Evolutionary conservation across 2,888 invertebrate species (phyloP).

Genomic region (Stenodera caucasica): DNA sequence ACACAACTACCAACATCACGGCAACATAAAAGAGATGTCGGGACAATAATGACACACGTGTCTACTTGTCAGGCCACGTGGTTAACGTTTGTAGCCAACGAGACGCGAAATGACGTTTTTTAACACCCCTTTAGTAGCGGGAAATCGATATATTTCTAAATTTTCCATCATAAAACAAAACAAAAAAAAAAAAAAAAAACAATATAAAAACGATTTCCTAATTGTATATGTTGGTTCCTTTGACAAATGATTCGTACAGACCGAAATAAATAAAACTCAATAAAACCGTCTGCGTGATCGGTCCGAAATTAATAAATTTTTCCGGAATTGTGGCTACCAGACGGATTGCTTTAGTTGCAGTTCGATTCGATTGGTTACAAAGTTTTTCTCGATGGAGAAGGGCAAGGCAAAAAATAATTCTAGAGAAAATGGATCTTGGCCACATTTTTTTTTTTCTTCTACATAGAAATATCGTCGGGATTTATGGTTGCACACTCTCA

Average conservation of each 20-base stretch:
- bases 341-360: slow-evolving; percentile 29
- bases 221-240: not conserved
- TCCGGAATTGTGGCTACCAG: slow-evolving; percentile 28
- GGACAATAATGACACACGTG: slow-evolving; percentile 50
- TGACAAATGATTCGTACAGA: not conserved
- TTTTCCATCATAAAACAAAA: too few species aligned
- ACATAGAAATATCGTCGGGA: slow-evolving; percentile 31
- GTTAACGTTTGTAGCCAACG: slow-evolving; percentile 51
- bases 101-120: slow-evolving; percentile 56
- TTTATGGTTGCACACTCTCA: slow-evolving; percentile 28
- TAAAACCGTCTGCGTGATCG: slow-evolving; percentile 17
- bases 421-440: slow-evolving; percentile 16
- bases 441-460: slow-evolving; percentile 32
- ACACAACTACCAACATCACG: slow-evolving; percentile 38
- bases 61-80: slow-evolving; percentile 52
- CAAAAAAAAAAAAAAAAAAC: not conserved
- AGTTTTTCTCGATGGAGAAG: not conserved
- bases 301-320: slow-evolving; percentile 33
- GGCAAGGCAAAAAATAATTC: not conserved
- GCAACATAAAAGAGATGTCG: slow-evolving; percentile 47
- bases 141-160: slow-evolving; percentile 28
- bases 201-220: not conserved
- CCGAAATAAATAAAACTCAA: slow-evolving; percentile 17
- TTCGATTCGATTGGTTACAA: not conserved
- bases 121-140: slow-evolving; percentile 46